Percentiles rank a stretch among this genome's conserved stretches.
These are phyloP conservation scores for Drosophila repletoides DNA, from an alignment of 1,140 invertebrate species.

Conservation along the genomic window DNA sequence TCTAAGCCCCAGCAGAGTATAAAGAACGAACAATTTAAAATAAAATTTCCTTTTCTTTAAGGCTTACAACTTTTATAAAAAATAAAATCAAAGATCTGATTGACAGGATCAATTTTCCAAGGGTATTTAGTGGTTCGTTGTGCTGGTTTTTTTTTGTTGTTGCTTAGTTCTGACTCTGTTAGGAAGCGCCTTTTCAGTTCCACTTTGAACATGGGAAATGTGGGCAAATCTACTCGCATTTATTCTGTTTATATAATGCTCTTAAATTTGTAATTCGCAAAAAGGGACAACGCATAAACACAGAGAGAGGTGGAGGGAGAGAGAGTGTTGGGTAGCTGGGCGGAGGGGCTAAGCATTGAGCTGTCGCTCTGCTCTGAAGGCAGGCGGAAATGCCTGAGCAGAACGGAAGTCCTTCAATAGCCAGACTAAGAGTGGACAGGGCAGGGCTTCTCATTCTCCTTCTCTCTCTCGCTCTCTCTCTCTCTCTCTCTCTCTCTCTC, in stretches of 20 bases:
- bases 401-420: slow-evolving; percentile 50
- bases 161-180: too few species aligned
- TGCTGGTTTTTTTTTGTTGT: too few species aligned
- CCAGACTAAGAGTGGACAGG: slow-evolving; percentile 10
- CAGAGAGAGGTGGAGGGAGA: slow-evolving; percentile 14
- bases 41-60: too few species aligned
- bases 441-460: background rate
- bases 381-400: slow-evolving; percentile 57
- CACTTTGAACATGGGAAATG: slow-evolving; percentile 14
- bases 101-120: too few species aligned
- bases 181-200: too few species aligned
- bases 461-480: background rate
- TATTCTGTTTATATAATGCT: slow-evolving; percentile 32
- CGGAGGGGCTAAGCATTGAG: slow-evolving; percentile 23
- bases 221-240: slow-evolving; percentile 45
- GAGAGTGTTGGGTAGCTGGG: slow-evolving; percentile 1
- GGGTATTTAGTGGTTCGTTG: too few species aligned
- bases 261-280: slow-evolving; percentile 46
- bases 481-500: background rate
- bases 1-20: too few species aligned
- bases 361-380: slow-evolving; percentile 18
- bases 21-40: too few species aligned
- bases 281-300: slow-evolving; percentile 51
- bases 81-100: too few species aligned
- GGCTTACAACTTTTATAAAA: too few species aligned